Percentiles rank a stretch among this genome's conserved stretches.
phyloP scores from a whole-genome alignment of 1,140 invertebrate species.

The Macrobrachium rosenbergii region DNA sequence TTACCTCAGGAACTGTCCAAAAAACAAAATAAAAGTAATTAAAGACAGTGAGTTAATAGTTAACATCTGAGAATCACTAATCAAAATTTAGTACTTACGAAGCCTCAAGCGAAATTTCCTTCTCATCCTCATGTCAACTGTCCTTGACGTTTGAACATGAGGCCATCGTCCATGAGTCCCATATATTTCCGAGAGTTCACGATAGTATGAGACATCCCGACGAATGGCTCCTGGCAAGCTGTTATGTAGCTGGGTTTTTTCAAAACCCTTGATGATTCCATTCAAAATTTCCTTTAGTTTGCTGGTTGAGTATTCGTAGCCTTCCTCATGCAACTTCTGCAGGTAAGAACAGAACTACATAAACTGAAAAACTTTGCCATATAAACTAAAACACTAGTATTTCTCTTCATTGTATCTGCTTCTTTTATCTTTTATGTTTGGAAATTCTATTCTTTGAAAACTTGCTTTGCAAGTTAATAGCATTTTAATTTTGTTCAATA shows the following conservation, averaged over 20 bases:
- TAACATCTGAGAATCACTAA: background rate
- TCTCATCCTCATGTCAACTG: constrained; percentile 40
- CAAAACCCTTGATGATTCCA: constrained; percentile 58
- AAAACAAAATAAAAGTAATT: background rate
- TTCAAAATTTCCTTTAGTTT: constrained; percentile 56
- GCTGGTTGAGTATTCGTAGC: constrained; percentile 21
- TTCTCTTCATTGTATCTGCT: background rate
- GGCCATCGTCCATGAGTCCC: constrained; percentile 50
- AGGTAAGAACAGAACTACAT: background rate
- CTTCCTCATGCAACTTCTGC: constrained; percentile 44
- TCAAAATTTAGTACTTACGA: constrained; percentile 34
- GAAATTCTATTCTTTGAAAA: background rate
- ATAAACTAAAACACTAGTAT: background rate
- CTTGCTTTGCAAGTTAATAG: no score
- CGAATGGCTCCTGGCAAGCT: constrained; percentile 58
- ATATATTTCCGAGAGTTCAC: constrained; percentile 53
- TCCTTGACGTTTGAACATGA: constrained; percentile 44
- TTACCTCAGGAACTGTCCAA: background rate
- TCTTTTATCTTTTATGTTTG: background rate
- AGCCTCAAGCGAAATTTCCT: constrained; percentile 51
- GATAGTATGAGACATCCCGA: constrained; percentile 48
- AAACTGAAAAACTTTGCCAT: no score
- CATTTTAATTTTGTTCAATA: no score
- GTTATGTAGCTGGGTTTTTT: constrained; percentile 53
- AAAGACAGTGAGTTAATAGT: background rate